Percentiles rank a stretch among this genome's conserved stretches.
Evolutionary conservation across 2,113 vertebrate genomes (phyloP).

Genomic region (Sclerurus mexicanus): DNA sequence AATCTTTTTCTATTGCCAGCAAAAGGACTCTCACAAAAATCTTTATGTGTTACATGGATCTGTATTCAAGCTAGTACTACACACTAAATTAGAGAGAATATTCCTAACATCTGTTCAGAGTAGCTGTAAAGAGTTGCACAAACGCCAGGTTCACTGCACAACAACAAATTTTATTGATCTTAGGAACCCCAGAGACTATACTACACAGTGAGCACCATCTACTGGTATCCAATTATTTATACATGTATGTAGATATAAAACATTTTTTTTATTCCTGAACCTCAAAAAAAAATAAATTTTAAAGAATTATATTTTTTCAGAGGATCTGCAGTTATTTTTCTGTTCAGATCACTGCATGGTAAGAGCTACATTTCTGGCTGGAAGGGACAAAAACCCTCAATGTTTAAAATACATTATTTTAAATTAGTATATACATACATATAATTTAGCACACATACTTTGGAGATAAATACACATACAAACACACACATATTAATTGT

Average conservation of each 20-base stretch:
- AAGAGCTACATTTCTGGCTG: neutral
- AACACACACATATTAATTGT: neutral
- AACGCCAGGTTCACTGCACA: neutral
- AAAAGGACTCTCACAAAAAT: neutral
- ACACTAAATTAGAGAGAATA: constrained; percentile 51
- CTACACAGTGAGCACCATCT: constrained; percentile 54
- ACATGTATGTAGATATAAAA: neutral
- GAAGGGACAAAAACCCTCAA: neutral
- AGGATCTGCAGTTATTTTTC: neutral
- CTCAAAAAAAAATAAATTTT: neutral
- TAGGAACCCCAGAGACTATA: constrained; percentile 5
- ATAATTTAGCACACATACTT: neutral
- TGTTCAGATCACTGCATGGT: neutral
- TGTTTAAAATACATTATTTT: neutral
- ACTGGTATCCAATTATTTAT: constrained; percentile 40
- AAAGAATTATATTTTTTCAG: neutral
- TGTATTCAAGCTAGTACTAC: constrained; percentile 31
- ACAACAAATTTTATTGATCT: constrained; percentile 19
- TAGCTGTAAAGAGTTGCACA: constrained; percentile 34
- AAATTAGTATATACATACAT: neutral
- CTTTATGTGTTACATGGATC: neutral
- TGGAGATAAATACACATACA: neutral
- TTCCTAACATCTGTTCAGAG: constrained; percentile 46
- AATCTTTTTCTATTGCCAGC: neutral
- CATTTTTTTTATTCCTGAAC: neutral